Evolutionary conservation across 2,113 vertebrate genomes (phyloP), one percentile per base, ranked within the genome.

Genomic region (Pardalotus punctatus): DNA sequence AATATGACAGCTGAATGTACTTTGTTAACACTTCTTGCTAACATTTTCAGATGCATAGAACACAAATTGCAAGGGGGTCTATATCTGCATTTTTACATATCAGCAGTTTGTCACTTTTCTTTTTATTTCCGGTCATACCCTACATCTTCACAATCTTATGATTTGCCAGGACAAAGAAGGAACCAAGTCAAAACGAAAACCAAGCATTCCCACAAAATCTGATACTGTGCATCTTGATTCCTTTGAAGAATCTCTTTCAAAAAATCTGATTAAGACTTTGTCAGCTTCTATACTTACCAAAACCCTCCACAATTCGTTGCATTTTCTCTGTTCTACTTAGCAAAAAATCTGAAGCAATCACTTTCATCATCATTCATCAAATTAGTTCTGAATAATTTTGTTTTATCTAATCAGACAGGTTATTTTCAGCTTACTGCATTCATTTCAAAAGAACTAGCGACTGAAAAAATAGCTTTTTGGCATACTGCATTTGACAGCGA

Each of bases 391-490:
- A 92, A 88, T 83, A 86, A 77, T 90, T 90, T 90, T 80, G 48
- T 85, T 91, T 94, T 76, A 91, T 82, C 84, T 93, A 67, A 88
- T 87, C 79, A 96, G 78, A 93, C 35, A 76, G 79, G 70, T 85
- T 95, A 93, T 93, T 90, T 96, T 95, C 80, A 93, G 67, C 60
- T 92, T 90, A 87, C 60, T 77, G 87, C 47, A 71, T 58, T 91
- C 27, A 73, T 83, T 94, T 96, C 61, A 70, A 86, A 93, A 82
- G 31, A 89, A 83, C 33, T 11, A 65, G 38, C 25, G 57, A 57
- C 33, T 70, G 60, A 94, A 86, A 91, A 91, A 93, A 69, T 45
- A 92, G 56, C 62, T 91, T 69, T 33, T 48, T 90, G 85, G 51
- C 90, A 83, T 27, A 62, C 27, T 88, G 74, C 28, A 62, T 54